Evolutionary conservation across 2,888 invertebrate genomes (phyloP).

Genomic region (Calephelis perditalis): DNA sequence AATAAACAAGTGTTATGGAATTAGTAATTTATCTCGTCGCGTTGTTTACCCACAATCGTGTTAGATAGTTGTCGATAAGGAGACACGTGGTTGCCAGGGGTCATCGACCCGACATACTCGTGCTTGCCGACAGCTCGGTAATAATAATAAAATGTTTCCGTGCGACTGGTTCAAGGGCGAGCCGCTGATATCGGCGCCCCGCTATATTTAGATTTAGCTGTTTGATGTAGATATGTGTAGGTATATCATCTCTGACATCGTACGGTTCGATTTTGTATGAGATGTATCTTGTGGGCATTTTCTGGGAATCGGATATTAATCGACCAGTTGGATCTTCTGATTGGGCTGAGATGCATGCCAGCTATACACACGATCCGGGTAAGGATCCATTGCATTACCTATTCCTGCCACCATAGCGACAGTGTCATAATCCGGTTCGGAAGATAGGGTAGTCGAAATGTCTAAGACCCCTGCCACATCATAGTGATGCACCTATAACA

Average conservation of each 20-base stretch:
- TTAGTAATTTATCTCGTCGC: slow-evolving; percentile 76
- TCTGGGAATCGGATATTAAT: neutral
- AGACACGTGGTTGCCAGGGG: slow-evolving; percentile 74
- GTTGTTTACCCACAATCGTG: slow-evolving; percentile 77
- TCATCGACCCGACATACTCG: slow-evolving; percentile 76
- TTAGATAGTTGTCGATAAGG: slow-evolving; percentile 79
- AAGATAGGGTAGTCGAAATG: too few species aligned
- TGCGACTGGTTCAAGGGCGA: slow-evolving; percentile 79
- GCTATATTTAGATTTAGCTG: slow-evolving; percentile 78
- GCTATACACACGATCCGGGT: too few species aligned
- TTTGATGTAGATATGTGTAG: slow-evolving; percentile 61
- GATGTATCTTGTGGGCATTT: neutral
- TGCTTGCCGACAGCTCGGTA: slow-evolving; percentile 77
- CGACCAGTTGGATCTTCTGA: too few species aligned
- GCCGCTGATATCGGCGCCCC: slow-evolving; percentile 75
- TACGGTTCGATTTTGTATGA: neutral
- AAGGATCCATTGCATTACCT: too few species aligned
- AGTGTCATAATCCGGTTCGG: too few species aligned
- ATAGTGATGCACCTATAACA: too few species aligned
- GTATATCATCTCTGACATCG: slow-evolving; percentile 36
- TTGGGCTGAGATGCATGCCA: too few species aligned
- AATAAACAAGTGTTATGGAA: slow-evolving; percentile 68
- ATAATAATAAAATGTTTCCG: slow-evolving; percentile 79
- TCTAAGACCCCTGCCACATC: too few species aligned
- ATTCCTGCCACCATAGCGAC: too few species aligned